Evolutionary conservation across 2,888 invertebrate genomes (phyloP).

Genomic region (Ectemnius cavifrons): DNA sequence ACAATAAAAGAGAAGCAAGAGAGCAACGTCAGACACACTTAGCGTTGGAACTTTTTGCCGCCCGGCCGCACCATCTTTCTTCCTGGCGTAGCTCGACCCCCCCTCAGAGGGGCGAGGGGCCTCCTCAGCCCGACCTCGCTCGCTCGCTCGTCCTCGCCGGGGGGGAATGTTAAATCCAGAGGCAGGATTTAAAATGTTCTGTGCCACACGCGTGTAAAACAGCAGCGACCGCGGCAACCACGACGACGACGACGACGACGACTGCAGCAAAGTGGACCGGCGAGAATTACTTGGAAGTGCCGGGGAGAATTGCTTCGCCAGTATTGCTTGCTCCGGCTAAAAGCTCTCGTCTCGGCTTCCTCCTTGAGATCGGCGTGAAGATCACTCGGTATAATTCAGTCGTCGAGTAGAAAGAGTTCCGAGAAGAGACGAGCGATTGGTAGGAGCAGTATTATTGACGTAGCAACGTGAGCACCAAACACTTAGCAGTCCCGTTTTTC

Average conservation of each 20-base stretch:
- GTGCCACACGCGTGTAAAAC: conserved; percentile 52
- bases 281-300: conserved; percentile 46
- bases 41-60: conserved; percentile 57
- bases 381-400: no score
- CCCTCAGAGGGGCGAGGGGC: conserved; percentile 18
- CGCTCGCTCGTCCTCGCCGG: conserved; percentile 7
- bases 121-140: conserved; percentile 23
- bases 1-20: conserved; percentile 60
- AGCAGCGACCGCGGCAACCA: conserved; percentile 39
- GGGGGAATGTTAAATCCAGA: conserved; percentile 45
- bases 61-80: conserved; percentile 49
- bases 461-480: no score
- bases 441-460: no score
- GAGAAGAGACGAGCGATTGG: no score
- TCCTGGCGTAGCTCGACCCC: conserved; percentile 24
- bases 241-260: conserved; percentile 21
- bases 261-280: conserved; percentile 29
- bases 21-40: conserved; percentile 63
- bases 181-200: conserved; percentile 59
- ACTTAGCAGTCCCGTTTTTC: no score
- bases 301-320: conserved; percentile 43
- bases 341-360: conserved; percentile 10
- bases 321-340: conserved; percentile 34
- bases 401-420: no score
- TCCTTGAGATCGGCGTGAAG: no score